phyloP scores from a whole-genome alignment of 2,888 invertebrate species.

The Artemia sp. region DNA sequence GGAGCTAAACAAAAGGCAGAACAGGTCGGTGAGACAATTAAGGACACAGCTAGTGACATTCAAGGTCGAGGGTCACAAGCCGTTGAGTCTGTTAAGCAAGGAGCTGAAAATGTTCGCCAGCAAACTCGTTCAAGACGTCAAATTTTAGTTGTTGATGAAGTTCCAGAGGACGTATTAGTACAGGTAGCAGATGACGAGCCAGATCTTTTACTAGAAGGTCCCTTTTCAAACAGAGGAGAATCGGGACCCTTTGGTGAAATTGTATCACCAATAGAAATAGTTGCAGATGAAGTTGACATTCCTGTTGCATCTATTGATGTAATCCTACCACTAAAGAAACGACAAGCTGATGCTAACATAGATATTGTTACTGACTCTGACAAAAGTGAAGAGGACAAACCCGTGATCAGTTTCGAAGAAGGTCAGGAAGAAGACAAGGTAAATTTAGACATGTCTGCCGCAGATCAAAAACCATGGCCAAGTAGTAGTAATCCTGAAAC shows the following conservation, averaged over 20 bases:
- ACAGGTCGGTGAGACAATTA: not conserved
- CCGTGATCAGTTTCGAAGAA: slow-evolving; percentile 3
- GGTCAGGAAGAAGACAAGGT: not conserved
- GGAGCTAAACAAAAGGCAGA: slow-evolving; percentile 11
- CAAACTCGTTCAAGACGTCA: not conserved
- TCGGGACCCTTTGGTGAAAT: not conserved
- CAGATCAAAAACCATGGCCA: not conserved
- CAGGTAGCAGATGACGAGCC: not conserved
- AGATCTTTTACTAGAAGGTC: not conserved
- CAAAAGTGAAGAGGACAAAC: not conserved
- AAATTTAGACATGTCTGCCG: slow-evolving; percentile 2
- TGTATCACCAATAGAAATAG: not conserved
- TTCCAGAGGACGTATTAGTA: not conserved
- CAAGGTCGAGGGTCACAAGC: not conserved
- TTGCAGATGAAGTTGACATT: not conserved
- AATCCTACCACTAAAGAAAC: slow-evolving; percentile 4
- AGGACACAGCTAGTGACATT: not conserved
- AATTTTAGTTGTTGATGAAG: not conserved
- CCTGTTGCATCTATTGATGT: slow-evolving; percentile 1
- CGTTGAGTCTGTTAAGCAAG: not conserved
- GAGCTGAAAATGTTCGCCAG: not conserved
- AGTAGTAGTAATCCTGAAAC: not conserved
- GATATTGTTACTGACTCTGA: not conserved
- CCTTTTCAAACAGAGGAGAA: not conserved
- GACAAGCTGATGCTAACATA: not conserved